Evolutionary conservation across 2,888 invertebrate genomes (phyloP), one percentile per base, ranked within the genome.

Genomic region (Exocentrus adspersus): DNA sequence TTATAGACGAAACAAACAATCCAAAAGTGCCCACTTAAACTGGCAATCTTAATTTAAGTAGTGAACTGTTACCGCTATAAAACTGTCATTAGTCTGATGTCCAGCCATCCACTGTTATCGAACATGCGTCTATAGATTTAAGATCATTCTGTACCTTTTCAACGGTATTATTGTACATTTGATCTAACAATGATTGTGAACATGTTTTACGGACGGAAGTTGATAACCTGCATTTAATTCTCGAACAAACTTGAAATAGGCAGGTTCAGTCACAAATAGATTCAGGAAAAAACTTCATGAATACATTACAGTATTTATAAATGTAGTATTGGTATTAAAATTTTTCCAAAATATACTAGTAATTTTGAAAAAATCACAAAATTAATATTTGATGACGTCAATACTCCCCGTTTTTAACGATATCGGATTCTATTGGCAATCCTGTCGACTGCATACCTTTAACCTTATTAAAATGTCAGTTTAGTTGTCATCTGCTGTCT

Each of bases 41-140:
- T 59, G 12, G n/a, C 61, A 37, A 42, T 45, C 58, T 32, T 30
- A 9, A n/a, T 30, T 30, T 30, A 66, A 63, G 52, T 43, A 66
- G 57, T 66, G 66, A 19, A 16, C 45, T 14, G 66, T 60, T 46
- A 66, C 42, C 1, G 50, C 62, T 19, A 66, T 37, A 54, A 59
- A 66, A 43, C 57, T 60, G 37, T 66, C 58, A 48, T 48, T 60
- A 12, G 51, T 14, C 12, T 2, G 64, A 61, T 9, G 68, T 68
- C 64, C 68, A 68, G 16, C 61, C 60, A 28, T 68, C 68, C 21
- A 58, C 62, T n/a, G 64, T 67, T n/a, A 68, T n/a, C 21, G 50
- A 64, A 10, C 63, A 48, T 1, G 12, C 30, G 10, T 12, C 9
- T 3, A 62, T 21, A 7, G 41, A 14, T 50, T 62, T 41, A 24